These are phyloP conservation scores for Phrynocephalus versicolor DNA, from an alignment of 2,113 vertebrate species.

Conservation along the genomic window DNA sequence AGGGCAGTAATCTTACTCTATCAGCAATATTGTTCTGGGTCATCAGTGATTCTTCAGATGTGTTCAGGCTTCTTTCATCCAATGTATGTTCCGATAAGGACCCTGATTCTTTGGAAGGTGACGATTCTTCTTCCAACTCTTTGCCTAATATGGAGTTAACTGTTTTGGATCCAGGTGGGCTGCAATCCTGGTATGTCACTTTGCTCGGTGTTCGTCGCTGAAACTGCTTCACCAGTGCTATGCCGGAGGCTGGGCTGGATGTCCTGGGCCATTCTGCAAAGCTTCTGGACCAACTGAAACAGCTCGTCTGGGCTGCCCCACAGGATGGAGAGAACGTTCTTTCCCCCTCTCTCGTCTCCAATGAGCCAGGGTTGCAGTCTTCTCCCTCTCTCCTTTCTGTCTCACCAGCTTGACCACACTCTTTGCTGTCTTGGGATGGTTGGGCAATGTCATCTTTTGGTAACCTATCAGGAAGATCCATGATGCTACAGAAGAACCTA, in stretches of 20 bases:
- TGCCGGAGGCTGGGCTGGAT: slow-evolving; percentile 35
- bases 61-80: slow-evolving; percentile 15
- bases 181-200: not conserved
- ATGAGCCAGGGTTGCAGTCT: slow-evolving; percentile 30
- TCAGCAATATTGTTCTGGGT: slow-evolving; percentile 42
- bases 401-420: slow-evolving; percentile 21
- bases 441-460: slow-evolving; percentile 43
- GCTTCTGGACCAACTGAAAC: slow-evolving; percentile 78
- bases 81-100: slow-evolving; percentile 25
- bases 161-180: not conserved
- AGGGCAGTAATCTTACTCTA: slow-evolving; percentile 60
- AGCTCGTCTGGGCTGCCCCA: slow-evolving; percentile 65
- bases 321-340: slow-evolving; percentile 22
- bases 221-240: slow-evolving; percentile 73
- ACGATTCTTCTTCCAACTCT: slow-evolving; percentile 41
- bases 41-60: slow-evolving; percentile 29
- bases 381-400: not conserved
- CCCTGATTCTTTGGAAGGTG: slow-evolving; percentile 46
- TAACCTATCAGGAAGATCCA: slow-evolving; percentile 11
- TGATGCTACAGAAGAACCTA: slow-evolving; percentile 84
- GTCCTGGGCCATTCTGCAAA: slow-evolving; percentile 40
- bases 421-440: slow-evolving; percentile 13
- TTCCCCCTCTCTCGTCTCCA: slow-evolving; percentile 37
- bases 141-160: not conserved
- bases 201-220: slow-evolving; percentile 59